Evolutionary conservation across 2,888 invertebrate species (phyloP), one percentile per base, ranked within the genome.

Genomic region (Idaea aversata): DNA sequence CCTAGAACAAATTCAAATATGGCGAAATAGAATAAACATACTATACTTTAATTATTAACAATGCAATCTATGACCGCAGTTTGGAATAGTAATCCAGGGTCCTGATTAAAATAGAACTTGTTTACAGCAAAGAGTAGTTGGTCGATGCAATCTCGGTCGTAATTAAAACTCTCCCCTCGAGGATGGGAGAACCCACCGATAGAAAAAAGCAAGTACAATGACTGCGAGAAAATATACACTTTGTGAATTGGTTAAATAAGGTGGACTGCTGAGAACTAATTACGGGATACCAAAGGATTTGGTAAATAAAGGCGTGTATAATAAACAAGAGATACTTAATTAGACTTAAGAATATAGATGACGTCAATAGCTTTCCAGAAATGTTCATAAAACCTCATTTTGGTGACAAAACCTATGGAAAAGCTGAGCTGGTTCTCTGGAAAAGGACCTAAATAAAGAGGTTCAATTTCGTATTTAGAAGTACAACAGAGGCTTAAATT

Each of bases 91-190:
- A 13, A 7, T 13, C 13, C 47, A 47, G 36, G 10, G 36, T 36
- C 10, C 10, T 36, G 10, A 36, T 36, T 36, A 69, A 73, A 76
- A 76, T 76, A 71, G 72, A 76, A 76, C 71, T 77, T 77, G 75
- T 77, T 79, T 77, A 78, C 76, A 74, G 72, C 75, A 78, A 80
- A 77, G 72, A 76, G 72, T 72, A 72, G 71, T 10, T 73, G 73
- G 78, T 75, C 66, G 71, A 68, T 73, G 82, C 83, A 85, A 85
- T 84, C 82, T 83, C 77, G 73, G 63, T 73, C 70, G 78, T 87
- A 86, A 88, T 88, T 88, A 88, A 88, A 87, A 86, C 81, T 81
- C 82, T 72, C 75, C 75, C 78, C 69, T 74, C 66, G 69, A 67
- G 74, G 80, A 67, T 67, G 67, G 34, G 34, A 59, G 13, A 34